phyloP scores from a whole-genome alignment of 2,113 vertebrate species.

The human (Homo sapiens) region DNA sequence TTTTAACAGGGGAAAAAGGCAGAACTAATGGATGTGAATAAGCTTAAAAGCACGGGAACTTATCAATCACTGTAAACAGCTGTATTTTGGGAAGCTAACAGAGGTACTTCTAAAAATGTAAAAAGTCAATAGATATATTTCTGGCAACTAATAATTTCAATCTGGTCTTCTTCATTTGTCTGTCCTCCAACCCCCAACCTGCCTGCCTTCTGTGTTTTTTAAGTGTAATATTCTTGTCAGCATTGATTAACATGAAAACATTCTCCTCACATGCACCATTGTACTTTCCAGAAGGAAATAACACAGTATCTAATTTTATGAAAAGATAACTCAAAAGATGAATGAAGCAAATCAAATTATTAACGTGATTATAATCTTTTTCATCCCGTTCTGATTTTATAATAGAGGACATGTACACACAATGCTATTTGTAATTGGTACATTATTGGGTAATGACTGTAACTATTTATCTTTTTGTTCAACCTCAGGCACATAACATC shows the following conservation, averaged over 20 bases:
- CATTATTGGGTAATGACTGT: constrained; percentile 1
- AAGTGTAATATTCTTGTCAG: constrained; percentile 22
- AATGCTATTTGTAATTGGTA: constrained; percentile 24
- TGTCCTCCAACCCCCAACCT: not conserved
- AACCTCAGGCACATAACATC: not conserved
- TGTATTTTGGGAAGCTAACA: constrained; percentile 78
- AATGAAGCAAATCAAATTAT: constrained; percentile 73
- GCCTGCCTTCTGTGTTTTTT: not conserved
- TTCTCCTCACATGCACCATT: constrained; percentile 1
- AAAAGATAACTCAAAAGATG: constrained; percentile 50
- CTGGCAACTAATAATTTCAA: constrained; percentile 71
- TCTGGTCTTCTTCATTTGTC: constrained; percentile 53
- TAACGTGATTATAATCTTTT: constrained; percentile 42
- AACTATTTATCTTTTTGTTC: constrained; percentile 37
- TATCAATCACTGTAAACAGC: constrained; percentile 84
- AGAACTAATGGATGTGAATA: constrained; percentile 85
- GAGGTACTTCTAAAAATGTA: constrained; percentile 72
- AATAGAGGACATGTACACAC: not conserved
- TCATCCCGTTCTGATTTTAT: constrained; percentile 23
- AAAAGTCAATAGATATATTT: constrained; percentile 73
- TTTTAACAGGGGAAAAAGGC: constrained; percentile 82
- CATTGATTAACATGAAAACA: constrained; percentile 67
- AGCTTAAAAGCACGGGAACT: constrained; percentile 83
- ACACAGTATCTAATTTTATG: constrained; percentile 55
- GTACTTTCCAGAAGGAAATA: not conserved